These are phyloP conservation scores for Pangasianodon hypophthalmus DNA, from an alignment of 2,113 vertebrate species.

Conservation along the genomic window DNA sequence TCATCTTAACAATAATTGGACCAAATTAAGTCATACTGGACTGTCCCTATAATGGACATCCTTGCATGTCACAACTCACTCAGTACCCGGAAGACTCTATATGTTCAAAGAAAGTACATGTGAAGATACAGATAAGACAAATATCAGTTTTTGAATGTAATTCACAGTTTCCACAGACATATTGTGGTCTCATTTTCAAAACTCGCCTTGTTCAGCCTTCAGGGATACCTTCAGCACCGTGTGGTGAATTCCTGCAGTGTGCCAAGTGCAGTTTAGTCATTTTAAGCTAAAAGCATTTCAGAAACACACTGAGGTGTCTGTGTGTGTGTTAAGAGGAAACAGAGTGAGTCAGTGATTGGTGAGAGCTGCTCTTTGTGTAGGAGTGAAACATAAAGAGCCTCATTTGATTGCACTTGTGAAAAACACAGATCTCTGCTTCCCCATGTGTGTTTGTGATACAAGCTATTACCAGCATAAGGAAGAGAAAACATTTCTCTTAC, in stretches of 20 bases:
- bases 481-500: neutral
- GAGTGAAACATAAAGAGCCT: slow-evolving; percentile 36
- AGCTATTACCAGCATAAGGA: neutral
- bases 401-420: slow-evolving; percentile 44
- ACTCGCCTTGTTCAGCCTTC: neutral
- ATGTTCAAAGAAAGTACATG: neutral
- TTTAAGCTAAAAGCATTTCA: slow-evolving; percentile 32
- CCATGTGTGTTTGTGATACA: neutral
- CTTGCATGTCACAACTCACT: neutral
- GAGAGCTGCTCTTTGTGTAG: slow-evolving; percentile 41
- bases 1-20: neutral
- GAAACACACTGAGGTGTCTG: slow-evolving; percentile 12
- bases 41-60: neutral
- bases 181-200: neutral
- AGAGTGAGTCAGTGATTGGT: slow-evolving; percentile 48
- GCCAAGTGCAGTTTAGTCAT: slow-evolving; percentile 26
- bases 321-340: slow-evolving; percentile 40
- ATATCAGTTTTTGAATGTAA: neutral
- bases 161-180: neutral
- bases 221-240: neutral
- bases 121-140: neutral
- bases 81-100: neutral
- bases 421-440: slow-evolving; percentile 12
- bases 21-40: neutral
- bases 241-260: slow-evolving; percentile 3